These are phyloP conservation scores for Nemurella pictetii DNA, from an alignment of 2,888 invertebrate species.

Conservation along the genomic window DNA sequence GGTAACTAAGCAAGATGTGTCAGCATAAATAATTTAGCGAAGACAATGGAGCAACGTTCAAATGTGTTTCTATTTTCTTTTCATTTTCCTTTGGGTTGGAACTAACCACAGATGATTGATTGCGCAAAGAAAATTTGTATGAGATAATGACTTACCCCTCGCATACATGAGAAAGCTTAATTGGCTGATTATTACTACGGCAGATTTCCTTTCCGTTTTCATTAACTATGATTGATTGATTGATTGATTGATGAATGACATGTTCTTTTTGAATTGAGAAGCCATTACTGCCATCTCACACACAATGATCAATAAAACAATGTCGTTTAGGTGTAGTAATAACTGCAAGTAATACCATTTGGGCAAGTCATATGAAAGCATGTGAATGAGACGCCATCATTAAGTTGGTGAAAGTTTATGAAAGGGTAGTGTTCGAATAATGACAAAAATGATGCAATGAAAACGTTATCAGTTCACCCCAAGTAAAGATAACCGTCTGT, in stretches of 20 bases:
- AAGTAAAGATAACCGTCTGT: background rate
- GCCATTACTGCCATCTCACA: background rate
- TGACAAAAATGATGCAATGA: background rate
- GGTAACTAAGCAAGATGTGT: background rate
- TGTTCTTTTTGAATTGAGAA: background rate
- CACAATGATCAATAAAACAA: background rate
- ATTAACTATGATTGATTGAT: background rate
- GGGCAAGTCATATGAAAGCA: background rate
- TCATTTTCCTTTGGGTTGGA: no score
- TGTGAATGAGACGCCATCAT: background rate
- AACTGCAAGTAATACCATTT: background rate
- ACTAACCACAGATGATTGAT: background rate
- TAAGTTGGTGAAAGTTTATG: background rate
- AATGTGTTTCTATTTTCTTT: no score
- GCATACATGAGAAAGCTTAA: background rate
- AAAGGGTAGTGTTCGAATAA: background rate
- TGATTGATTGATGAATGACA: background rate
- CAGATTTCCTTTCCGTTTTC: background rate
- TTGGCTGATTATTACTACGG: background rate
- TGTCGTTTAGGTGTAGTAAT: background rate
- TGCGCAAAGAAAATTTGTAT: no score
- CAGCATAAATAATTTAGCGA: background rate
- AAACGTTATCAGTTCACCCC: background rate
- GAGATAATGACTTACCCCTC: background rate
- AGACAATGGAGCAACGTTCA: no score